Conservation (phyloP, 2,797 vertebrate genomes). For the Pseudocheirus occidentalis region DNA sequence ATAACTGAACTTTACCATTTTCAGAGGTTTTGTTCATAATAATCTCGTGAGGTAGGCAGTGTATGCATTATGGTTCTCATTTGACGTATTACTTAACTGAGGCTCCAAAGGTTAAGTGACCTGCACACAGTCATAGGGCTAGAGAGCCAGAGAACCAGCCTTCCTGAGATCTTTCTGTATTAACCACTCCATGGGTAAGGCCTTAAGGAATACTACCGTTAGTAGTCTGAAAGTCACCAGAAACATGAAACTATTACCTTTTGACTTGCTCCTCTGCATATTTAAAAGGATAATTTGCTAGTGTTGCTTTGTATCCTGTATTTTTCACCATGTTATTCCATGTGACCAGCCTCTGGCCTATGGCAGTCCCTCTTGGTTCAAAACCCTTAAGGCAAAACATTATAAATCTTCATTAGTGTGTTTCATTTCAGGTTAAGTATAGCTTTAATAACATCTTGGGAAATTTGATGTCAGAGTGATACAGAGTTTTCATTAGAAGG, state of each 20-base stretch:
- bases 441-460: constrained; percentile 39
- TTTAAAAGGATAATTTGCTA: constrained; percentile 99
- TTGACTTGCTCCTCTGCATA: constrained; percentile 98
- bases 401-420: constrained; percentile 69
- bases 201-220: neutral
- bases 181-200: neutral
- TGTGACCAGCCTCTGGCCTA: constrained; percentile 96
- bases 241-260: constrained; percentile 85
- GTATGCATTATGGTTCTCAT: neutral
- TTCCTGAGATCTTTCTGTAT: neutral
- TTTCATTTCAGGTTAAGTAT: constrained; percentile 46
- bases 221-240: constrained; percentile 10
- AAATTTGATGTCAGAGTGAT: constrained; percentile 68
- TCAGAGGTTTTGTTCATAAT: constrained; percentile 5
- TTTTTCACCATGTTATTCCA: constrained; percentile 99
- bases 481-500: constrained; percentile 69
- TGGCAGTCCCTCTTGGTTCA: constrained; percentile 97
- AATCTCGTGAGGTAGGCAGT: neutral
- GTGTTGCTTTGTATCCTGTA: constrained; percentile 97
- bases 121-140: neutral
- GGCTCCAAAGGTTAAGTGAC: neutral
- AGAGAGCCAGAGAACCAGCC: neutral
- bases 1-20: neutral
- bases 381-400: constrained; percentile 89
- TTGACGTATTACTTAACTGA: neutral